Conservation (phyloP, 1,140 invertebrate species). For the Eumeta japonica region DNA sequence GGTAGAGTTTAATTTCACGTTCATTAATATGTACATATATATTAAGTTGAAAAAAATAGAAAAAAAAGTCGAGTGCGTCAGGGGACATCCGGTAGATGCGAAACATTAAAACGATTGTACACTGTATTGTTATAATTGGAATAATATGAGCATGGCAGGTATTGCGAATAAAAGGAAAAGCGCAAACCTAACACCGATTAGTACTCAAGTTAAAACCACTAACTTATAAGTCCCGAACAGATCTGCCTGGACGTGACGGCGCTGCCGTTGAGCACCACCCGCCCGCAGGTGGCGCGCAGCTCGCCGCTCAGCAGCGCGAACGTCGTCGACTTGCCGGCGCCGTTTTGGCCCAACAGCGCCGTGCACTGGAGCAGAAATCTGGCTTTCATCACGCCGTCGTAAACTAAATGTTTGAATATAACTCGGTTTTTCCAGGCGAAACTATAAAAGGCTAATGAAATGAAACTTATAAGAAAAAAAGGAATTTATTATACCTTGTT, state of each 20-base stretch:
- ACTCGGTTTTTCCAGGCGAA: background rate
- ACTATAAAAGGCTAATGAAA: background rate
- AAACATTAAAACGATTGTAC: no score
- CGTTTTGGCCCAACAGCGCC: conserved; percentile 74
- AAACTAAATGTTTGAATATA: background rate
- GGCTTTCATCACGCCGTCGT: background rate
- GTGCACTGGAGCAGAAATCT: conserved; percentile 59
- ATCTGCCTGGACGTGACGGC: conserved; percentile 36
- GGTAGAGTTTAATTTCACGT: no score
- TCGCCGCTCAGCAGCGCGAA: conserved; percentile 75
- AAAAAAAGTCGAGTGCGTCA: no score
- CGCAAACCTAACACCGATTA: no score
- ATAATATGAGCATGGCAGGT: no score
- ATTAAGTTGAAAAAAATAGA: no score
- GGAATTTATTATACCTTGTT: background rate
- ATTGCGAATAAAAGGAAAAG: no score
- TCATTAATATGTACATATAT: no score
- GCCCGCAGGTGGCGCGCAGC: conserved; percentile 53
- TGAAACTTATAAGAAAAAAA: background rate
- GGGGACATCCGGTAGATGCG: no score
- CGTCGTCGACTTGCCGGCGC: conserved; percentile 72
- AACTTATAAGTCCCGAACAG: conserved; percentile 56
- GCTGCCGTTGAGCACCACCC: conserved; percentile 44
- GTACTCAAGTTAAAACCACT: no score
- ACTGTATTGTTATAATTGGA: no score